Percentiles rank a stretch among this genome's conserved stretches.
Conservation (phyloP, 2,113 vertebrate genomes). For the Amia ocellicauda region DNA sequence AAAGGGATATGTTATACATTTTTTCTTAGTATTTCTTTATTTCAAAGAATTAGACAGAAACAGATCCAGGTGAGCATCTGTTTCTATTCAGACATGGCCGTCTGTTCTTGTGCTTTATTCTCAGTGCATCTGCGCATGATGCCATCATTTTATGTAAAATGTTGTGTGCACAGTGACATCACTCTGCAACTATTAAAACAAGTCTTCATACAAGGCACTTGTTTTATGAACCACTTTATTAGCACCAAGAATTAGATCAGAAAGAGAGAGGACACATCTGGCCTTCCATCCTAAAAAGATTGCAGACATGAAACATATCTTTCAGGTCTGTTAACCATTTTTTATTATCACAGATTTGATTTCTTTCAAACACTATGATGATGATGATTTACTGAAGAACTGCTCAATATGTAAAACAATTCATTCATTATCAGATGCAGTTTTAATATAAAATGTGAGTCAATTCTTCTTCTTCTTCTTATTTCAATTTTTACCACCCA, state of each 20-base stretch:
- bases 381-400: too few species aligned
- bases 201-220: slow-evolving; percentile 22
- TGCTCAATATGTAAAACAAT: too few species aligned
- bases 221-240: slow-evolving; percentile 22
- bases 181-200: slow-evolving; percentile 6
- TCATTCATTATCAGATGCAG: too few species aligned
- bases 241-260: slow-evolving; percentile 1
- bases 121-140: slow-evolving; percentile 17
- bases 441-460: too few species aligned
- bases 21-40: slow-evolving; percentile 20
- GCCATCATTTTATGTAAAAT: slow-evolving; percentile 13
- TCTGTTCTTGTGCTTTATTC: slow-evolving; percentile 8
- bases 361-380: too few species aligned
- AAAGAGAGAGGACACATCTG: slow-evolving; percentile 21
- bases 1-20: slow-evolving; percentile 22
- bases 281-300: slow-evolving; percentile 10
- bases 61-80: slow-evolving; percentile 29
- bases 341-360: too few species aligned
- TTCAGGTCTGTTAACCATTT: too few species aligned
- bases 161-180: slow-evolving; percentile 22
- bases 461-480: too few species aligned
- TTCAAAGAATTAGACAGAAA: slow-evolving; percentile 21
- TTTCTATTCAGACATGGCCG: slow-evolving; percentile 18
- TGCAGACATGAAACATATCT: slow-evolving; percentile 4
- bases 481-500: too few species aligned